These are phyloP conservation scores for Heterodera carotae DNA, from an alignment of 1,140 invertebrate genomes.

Conservation along the genomic window DNA sequence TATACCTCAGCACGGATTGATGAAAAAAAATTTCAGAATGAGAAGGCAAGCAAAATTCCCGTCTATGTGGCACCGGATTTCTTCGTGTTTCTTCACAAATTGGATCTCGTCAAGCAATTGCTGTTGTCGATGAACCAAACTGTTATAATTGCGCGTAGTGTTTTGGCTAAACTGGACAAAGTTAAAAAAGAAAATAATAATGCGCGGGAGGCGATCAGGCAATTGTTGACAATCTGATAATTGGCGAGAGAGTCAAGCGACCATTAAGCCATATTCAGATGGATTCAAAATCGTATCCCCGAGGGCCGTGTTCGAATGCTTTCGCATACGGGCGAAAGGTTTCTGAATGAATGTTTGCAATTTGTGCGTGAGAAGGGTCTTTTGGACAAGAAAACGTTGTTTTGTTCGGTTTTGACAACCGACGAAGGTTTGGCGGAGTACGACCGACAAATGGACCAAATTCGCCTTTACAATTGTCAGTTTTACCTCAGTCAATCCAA, in stretches of 20 bases:
- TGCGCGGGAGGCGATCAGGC: constrained; percentile 28
- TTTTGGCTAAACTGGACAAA: constrained; percentile 24
- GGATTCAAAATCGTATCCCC: constrained; percentile 18
- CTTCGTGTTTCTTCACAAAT: constrained; percentile 1
- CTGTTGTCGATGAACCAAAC: background rate
- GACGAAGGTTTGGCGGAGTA: background rate
- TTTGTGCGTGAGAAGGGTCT: constrained; percentile 19
- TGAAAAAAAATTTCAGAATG: constrained; percentile 33
- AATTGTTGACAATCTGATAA: background rate
- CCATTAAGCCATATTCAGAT: constrained; percentile 2
- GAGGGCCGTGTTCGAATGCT: constrained; percentile 14
- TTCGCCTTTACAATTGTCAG: background rate
- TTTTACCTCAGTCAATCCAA: background rate
- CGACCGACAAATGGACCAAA: background rate
- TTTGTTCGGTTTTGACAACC: constrained; percentile 17
- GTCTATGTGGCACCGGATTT: constrained; percentile 23
- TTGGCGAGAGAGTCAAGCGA: too few relatives aligned
- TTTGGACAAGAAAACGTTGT: constrained; percentile 20
- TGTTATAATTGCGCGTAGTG: constrained; percentile 19
- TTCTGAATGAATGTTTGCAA: constrained; percentile 8
- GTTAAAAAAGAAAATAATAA: constrained; percentile 25
- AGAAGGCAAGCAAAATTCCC: constrained; percentile 19
- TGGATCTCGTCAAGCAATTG: constrained; percentile 19
- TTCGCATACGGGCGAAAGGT: constrained; percentile 7
- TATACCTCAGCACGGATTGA: too few relatives aligned